These are phyloP conservation scores for Anabas testudineus DNA, from an alignment of 2,797 vertebrate genomes.

Conservation along the genomic window DNA sequence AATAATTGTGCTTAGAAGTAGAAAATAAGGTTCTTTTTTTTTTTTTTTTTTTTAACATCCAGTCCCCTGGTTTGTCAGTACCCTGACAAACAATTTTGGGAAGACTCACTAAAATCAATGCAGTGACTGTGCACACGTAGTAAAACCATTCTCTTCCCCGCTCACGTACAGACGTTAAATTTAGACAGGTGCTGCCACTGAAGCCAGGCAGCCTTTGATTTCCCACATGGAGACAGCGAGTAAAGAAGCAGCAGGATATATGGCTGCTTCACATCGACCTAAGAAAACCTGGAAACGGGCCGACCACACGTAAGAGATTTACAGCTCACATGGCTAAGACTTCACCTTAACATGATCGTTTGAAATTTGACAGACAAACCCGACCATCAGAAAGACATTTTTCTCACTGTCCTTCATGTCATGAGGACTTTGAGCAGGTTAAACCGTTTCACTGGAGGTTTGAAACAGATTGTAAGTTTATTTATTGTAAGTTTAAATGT, in stretches of 20 bases:
- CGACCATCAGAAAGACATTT: conserved; percentile 52
- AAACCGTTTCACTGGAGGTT: background rate
- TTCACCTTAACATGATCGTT: conserved; percentile 68
- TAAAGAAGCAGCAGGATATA: conserved; percentile 52
- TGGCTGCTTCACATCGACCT: conserved; percentile 53
- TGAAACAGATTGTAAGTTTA: too few species aligned
- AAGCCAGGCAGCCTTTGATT: conserved; percentile 74
- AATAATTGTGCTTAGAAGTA: too few species aligned
- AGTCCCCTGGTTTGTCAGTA: conserved; percentile 1
- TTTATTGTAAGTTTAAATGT: too few species aligned
- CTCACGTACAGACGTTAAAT: conserved; percentile 80
- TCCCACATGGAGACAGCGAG: conserved; percentile 15
- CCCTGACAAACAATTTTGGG: conserved; percentile 9
- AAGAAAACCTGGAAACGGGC: conserved; percentile 44
- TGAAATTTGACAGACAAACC: conserved; percentile 79
- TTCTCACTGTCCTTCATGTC: conserved; percentile 27
- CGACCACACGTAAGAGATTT: conserved; percentile 12
- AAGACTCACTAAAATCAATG: conserved; percentile 57
- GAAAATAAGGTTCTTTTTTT: too few species aligned
- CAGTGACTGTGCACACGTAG: conserved; percentile 70
- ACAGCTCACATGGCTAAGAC: conserved; percentile 39
- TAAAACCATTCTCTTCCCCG: conserved; percentile 70
- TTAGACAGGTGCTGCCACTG: conserved; percentile 70
- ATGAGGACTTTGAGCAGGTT: conserved; percentile 1
- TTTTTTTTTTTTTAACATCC: background rate